Evolutionary conservation across 2,797 vertebrate genomes (phyloP).

Genomic region (Falco novaeseelandiae): DNA sequence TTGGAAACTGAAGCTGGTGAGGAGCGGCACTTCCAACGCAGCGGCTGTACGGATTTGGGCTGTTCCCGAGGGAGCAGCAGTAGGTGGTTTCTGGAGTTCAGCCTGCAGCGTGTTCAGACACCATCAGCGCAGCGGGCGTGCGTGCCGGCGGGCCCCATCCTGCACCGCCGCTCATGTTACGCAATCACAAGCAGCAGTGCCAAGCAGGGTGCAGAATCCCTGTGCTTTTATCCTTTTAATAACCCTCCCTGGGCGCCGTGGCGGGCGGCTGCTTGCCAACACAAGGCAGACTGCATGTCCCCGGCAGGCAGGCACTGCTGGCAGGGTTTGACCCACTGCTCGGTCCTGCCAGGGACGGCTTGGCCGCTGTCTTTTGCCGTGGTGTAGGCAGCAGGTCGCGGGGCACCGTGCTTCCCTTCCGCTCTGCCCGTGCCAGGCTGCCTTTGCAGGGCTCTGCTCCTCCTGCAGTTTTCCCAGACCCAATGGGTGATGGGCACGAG

Average conservation of each 20-base stretch:
- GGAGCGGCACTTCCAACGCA: not conserved
- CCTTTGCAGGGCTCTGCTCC: not conserved
- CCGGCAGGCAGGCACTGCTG: not conserved
- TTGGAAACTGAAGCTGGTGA: not conserved
- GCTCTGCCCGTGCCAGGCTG: not conserved
- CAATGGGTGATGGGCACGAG: fast-evolving
- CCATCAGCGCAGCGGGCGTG: not conserved
- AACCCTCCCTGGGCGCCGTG: fast-evolving
- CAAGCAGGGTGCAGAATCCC: not conserved
- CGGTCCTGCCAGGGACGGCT: fast-evolving
- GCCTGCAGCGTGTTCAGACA: not conserved
- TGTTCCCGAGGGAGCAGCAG: not conserved
- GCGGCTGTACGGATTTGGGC: not conserved
- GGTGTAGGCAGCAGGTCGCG: fast-evolving
- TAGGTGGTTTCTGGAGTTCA: not conserved
- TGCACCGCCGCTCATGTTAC: not conserved
- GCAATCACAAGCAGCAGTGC: fast-evolving
- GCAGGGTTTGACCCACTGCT: not conserved
- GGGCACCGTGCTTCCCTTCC: fast-evolving
- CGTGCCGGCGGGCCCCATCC: not conserved
- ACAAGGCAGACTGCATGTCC: fast-evolving
- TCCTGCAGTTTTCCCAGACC: not conserved
- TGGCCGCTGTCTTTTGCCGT: fast-evolving
- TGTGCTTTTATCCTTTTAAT: not conserved
- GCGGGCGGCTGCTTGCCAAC: not conserved